Percentiles rank a stretch among this genome's conserved stretches.
Conservation (phyloP, 2,888 invertebrate genomes). For the Teleiodes luculella region DNA sequence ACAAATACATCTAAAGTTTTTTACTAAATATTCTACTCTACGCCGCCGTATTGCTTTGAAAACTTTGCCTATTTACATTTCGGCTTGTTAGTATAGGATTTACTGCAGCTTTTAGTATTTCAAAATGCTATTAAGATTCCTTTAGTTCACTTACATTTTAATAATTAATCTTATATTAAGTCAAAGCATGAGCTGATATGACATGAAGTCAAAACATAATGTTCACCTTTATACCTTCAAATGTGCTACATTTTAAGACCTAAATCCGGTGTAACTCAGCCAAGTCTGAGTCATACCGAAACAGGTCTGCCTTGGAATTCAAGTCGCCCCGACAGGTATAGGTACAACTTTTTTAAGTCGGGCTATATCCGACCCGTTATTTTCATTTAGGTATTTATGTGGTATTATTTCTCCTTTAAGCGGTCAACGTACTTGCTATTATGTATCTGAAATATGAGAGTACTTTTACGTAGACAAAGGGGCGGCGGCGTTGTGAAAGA, state of each 20-base stretch:
- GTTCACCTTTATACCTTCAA: neutral
- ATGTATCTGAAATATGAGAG: neutral
- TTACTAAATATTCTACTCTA: too few relatives aligned
- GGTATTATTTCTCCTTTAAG: neutral
- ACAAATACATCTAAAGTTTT: too few relatives aligned
- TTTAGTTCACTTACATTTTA: too few relatives aligned
- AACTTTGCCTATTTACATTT: too few relatives aligned
- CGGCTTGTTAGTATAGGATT: too few relatives aligned
- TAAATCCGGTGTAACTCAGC: conserved; percentile 8
- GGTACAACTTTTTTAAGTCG: conserved; percentile 14
- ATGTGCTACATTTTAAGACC: neutral
- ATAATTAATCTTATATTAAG: too few relatives aligned
- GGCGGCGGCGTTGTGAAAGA: neutral
- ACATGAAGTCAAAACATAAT: neutral
- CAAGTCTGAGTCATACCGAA: conserved; percentile 13
- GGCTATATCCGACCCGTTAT: conserved; percentile 14
- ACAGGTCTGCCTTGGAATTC: conserved; percentile 16
- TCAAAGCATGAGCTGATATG: too few relatives aligned
- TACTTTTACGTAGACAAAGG: neutral
- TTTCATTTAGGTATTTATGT: conserved; percentile 1
- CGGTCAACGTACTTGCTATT: conserved; percentile 3
- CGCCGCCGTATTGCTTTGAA: too few relatives aligned
- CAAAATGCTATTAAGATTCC: too few relatives aligned
- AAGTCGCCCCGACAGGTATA: conserved; percentile 15
- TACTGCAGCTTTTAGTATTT: too few relatives aligned